Percentiles rank a stretch among this genome's conserved stretches.
These are phyloP conservation scores for Drosophila erecta DNA, from an alignment of 1,140 invertebrate species.

Conservation along the genomic window DNA sequence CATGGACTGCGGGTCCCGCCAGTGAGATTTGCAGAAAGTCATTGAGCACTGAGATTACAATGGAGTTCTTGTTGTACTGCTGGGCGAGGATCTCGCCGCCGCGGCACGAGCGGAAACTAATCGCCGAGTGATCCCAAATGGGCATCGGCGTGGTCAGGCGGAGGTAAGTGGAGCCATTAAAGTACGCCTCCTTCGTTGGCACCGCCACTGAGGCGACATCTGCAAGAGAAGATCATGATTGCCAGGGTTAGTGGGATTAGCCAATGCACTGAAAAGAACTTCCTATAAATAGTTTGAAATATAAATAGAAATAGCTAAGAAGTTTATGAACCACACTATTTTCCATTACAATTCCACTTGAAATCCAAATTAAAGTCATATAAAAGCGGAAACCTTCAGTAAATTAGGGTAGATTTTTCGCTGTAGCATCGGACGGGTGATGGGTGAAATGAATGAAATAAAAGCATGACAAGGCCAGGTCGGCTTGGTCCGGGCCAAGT, in stretches of 20 bases:
- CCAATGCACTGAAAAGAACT: background rate
- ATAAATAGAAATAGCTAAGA: background rate
- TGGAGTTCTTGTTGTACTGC: slow-evolving; percentile 87
- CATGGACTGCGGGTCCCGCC: slow-evolving; percentile 85
- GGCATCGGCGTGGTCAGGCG: slow-evolving; percentile 89
- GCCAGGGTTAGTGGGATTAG: slow-evolving; percentile 23
- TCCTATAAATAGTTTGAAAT: background rate
- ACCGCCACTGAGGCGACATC: slow-evolving; percentile 83
- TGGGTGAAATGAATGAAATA: slow-evolving; percentile 29
- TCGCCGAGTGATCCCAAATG: slow-evolving; percentile 90
- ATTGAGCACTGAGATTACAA: slow-evolving; percentile 88
- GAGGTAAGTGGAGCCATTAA: slow-evolving; percentile 91
- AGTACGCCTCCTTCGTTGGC: slow-evolving; percentile 89
- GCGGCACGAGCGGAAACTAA: slow-evolving; percentile 92
- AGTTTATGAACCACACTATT: background rate
- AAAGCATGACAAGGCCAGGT: slow-evolving; percentile 64
- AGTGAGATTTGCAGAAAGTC: slow-evolving; percentile 89
- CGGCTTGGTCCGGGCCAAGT: slow-evolving; percentile 38
- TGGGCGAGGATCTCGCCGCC: slow-evolving; percentile 91
- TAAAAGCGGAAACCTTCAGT: background rate
- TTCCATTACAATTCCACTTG: too few species aligned
- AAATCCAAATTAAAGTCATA: background rate
- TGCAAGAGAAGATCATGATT: slow-evolving; percentile 46
- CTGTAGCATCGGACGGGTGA: slow-evolving; percentile 4
- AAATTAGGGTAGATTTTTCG: slow-evolving; percentile 2